Conservation (phyloP, 2,888 invertebrate genomes). For the Tiliacea aurago region DNA sequence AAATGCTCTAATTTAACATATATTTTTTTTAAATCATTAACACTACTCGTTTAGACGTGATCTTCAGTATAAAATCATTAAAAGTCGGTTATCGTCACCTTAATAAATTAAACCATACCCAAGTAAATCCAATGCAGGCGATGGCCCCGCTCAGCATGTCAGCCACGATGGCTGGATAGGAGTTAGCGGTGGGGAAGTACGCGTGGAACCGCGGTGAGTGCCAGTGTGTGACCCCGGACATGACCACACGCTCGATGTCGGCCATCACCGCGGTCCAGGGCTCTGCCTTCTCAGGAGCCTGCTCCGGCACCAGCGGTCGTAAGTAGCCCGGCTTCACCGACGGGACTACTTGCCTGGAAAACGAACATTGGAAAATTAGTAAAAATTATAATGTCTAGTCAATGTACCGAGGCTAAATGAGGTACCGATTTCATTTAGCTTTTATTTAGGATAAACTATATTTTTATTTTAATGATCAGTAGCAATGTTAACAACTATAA, state of each 20-base stretch:
- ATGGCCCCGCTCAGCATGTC: conserved; percentile 98
- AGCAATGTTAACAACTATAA: no score
- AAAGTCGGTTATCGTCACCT: no score
- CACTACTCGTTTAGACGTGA: no score
- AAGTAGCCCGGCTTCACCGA: conserved; percentile 98
- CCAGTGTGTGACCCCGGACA: conserved; percentile 99
- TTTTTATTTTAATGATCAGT: no score
- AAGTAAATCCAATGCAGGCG: conserved; percentile 98
- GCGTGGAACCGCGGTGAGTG: conserved; percentile 98
- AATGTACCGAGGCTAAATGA: neutral
- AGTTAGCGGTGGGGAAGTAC: conserved; percentile 98
- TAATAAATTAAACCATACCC: conserved; percentile 92
- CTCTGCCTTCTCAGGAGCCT: conserved; percentile 96
- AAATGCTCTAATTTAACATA: no score
- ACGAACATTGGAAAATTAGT: neutral
- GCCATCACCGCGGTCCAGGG: conserved; percentile 97
- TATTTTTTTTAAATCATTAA: no score
- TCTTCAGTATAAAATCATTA: no score
- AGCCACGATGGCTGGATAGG: conserved; percentile 97
- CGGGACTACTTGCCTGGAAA: conserved; percentile 95
- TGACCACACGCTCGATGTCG: conserved; percentile 98
- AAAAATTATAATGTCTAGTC: neutral
- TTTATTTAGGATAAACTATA: no score
- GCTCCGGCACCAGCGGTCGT: conserved; percentile 95
- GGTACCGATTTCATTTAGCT: neutral